Conservation (phyloP, 1,140 invertebrate genomes). For the Episyrphus balteatus region DNA sequence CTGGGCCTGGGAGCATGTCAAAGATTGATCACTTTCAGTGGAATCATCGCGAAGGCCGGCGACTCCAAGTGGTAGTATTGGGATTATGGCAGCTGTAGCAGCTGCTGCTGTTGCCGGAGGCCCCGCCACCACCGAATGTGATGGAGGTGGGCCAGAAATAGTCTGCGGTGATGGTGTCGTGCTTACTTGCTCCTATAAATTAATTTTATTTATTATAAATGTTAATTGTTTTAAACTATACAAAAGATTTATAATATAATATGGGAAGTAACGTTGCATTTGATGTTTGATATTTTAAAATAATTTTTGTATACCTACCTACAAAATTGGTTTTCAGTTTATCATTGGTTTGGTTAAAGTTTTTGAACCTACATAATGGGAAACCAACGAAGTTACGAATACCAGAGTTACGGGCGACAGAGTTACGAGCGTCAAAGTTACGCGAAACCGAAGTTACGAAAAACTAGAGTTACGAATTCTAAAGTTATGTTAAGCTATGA, state of each 20-base stretch:
- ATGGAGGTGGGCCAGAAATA: constrained; percentile 21
- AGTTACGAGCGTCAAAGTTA: too few relatives aligned
- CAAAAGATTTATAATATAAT: not conserved
- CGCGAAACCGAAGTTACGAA: too few relatives aligned
- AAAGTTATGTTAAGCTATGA: too few relatives aligned
- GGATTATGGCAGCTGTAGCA: constrained; percentile 37
- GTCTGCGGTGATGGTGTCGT: constrained; percentile 33
- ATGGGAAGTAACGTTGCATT: not conserved
- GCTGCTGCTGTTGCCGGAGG: constrained; percentile 37
- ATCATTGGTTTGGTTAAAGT: too few relatives aligned
- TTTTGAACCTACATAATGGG: too few relatives aligned
- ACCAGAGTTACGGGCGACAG: too few relatives aligned
- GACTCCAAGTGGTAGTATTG: constrained; percentile 35
- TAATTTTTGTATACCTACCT: too few relatives aligned
- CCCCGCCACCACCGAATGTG: constrained; percentile 31
- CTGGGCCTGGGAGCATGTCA: constrained; percentile 32
- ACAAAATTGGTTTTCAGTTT: too few relatives aligned
- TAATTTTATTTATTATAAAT: not conserved
- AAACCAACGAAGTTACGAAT: too few relatives aligned
- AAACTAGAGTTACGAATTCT: too few relatives aligned
- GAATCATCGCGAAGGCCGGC: constrained; percentile 37
- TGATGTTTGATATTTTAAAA: too few relatives aligned
- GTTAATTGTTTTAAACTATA: not conserved
- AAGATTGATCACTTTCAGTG: constrained; percentile 36
- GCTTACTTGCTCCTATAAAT: constrained; percentile 25